A percentile compares a stretch with the other conserved stretches of the same genome.
These are phyloP conservation scores for Drosophila watanabei DNA, from an alignment of 1,140 invertebrate species.

Conservation along the genomic window DNA sequence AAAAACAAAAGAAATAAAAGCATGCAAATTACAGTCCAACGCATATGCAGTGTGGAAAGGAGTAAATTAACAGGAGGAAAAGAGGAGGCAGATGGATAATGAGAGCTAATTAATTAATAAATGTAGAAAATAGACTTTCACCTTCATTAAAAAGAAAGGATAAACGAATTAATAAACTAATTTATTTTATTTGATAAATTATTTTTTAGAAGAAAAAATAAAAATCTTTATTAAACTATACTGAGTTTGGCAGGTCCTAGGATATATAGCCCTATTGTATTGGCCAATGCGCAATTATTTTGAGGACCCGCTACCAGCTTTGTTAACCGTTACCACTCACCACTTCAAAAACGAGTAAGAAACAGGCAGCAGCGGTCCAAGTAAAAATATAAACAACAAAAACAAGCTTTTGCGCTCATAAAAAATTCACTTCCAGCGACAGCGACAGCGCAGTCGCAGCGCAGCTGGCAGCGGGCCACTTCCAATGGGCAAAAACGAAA, in stretches of 20 bases:
- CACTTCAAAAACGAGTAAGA: conserved; percentile 32
- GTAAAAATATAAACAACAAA: conserved; percentile 40
- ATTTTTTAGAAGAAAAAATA: too few species aligned
- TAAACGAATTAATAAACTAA: neutral
- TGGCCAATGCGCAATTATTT: conserved; percentile 2
- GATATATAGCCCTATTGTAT: neutral
- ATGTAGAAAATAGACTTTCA: neutral
- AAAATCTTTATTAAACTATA: neutral
- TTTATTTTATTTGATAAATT: too few species aligned
- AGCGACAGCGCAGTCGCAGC: conserved; percentile 38
- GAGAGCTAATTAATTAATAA: neutral
- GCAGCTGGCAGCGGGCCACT: conserved; percentile 51
- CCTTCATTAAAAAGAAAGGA: neutral
- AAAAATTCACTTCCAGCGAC: conserved; percentile 69
- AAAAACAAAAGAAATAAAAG: conserved; percentile 56
- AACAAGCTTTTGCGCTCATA: conserved; percentile 47
- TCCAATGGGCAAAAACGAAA: conserved; percentile 84
- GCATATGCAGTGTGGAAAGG: conserved; percentile 10
- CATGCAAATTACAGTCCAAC: conserved; percentile 27
- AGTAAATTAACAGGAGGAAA: conserved; percentile 6
- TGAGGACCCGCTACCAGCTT: conserved; percentile 16
- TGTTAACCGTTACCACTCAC: conserved; percentile 41
- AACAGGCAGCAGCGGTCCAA: conserved; percentile 31
- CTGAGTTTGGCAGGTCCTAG: neutral
- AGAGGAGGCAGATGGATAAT: neutral